Evolutionary conservation across 2,113 vertebrate species (phyloP).

Genomic region (Nerophis lumbriciformis): DNA sequence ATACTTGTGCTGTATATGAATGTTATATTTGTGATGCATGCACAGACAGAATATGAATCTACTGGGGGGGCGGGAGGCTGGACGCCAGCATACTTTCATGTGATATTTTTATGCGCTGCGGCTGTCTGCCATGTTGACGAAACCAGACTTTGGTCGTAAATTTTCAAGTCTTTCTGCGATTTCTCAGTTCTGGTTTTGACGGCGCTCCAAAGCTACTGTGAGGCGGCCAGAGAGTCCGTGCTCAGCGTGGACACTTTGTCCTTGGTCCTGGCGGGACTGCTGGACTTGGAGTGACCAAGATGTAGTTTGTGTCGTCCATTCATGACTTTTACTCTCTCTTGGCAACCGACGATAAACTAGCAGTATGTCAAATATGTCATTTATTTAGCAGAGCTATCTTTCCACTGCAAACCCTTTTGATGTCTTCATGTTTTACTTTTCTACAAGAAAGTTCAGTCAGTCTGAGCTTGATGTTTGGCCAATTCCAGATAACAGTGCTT

Average conservation of each 20-base stretch:
- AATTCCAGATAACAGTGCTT: too few species aligned
- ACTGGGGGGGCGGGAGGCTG: neutral
- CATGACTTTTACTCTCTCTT: too few species aligned
- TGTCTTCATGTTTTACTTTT: conserved; percentile 1
- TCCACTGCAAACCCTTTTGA: neutral
- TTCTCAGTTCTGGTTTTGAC: neutral
- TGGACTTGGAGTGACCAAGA: neutral
- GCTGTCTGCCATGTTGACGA: conserved; percentile 7
- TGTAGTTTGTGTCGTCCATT: neutral
- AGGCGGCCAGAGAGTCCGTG: neutral
- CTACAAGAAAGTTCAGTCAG: too few species aligned
- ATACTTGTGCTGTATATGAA: too few species aligned
- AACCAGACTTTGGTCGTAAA: neutral
- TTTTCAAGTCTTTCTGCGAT: conserved; percentile 4
- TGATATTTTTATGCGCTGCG: conserved; percentile 33
- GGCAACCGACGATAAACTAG: too few species aligned
- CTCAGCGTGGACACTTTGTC: neutral
- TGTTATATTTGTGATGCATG: neutral
- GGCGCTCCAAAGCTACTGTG: neutral
- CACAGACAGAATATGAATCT: conserved; percentile 12
- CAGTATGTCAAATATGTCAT: neutral
- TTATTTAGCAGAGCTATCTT: neutral
- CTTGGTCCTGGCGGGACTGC: too few species aligned
- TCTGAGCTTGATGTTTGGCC: neutral
- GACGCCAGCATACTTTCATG: conserved; percentile 25